Base-by-base conservation (phyloP, 2,113 vertebrate genomes). In the Pelvicachromis taeniatus region DNA sequence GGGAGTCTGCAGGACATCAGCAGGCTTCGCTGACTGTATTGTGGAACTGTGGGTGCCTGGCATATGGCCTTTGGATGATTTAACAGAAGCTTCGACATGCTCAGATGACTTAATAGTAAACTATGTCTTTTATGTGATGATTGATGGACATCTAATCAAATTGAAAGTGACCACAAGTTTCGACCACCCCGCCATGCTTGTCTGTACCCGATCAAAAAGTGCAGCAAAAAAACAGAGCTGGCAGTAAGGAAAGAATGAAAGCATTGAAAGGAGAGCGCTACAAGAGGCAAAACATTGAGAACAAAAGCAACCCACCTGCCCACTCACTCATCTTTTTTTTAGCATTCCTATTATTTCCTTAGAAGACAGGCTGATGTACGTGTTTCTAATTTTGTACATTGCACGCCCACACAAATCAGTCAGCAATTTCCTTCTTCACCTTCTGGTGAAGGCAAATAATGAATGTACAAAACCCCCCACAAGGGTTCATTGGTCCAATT, bases 41-140 rank as follows among this genome's bases (percentile, higher is more conserved):
- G 70, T 87, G 77, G 84, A 86, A 88, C 52, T 80, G 65, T 89
- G 87, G 61, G 63, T 91, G 84, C 50, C 33, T 75, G 63, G 82
- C 59, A 86, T 63, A 77, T 77, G 82, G 75, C 40, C 53, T 87
- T 81, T 75, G 29, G 56, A 59, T 68, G 17, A 50, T 78, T 75
- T 4, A 14, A 35, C 16, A 48, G 11, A 29, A 68, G 29, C 16
- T 52, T 38, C 42, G 70, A 50, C 70, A 52, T 75, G 45, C 26
- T 79, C 9, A 9, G 11, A 13, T 59, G 29, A 80, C 83, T 42
- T 33, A 7, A 50, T 29, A 42, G 17, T 3, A 14, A 85, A 77
- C 16, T 8, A 5, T 31, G 31, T 23, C 31, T 19, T 54, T 21
- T 9, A 9, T 31, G 16, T 63, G 12, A 70, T 73, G 59, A 63